Base-by-base conservation (phyloP, 2,888 invertebrate species). In the Oligia fasciuncula region DNA sequence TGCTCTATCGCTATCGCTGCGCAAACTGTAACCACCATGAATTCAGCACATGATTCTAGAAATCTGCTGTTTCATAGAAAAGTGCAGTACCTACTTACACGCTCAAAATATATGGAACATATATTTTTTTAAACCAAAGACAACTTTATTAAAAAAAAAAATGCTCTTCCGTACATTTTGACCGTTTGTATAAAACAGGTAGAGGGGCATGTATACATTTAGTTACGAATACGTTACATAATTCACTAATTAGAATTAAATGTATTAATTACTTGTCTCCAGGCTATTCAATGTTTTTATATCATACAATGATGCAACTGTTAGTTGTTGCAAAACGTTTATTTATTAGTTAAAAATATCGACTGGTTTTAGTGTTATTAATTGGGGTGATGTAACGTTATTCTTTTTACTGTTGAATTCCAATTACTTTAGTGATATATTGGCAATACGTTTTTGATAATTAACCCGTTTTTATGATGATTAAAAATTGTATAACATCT, bases 361-460 rank as follows among this genome's bases (percentile, higher is more conserved):
- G 19, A 80, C 76, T 73, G 67, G 75, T 78, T 84, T 51, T 62
- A 60, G 40, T 72, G 54, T 76, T 73, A 74, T 78, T 77, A 81
- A 84, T 74, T 66, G 66, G 68, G 43, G 29, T 84, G 78, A 87
- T 76, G 82, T 75, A 85, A 85, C 71, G 23, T 76, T 49, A 14
- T 49, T 49, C 13, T 23, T 78, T 77, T 43, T 60, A 51, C 49
- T 77, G 51, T 66, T 68, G 40, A 19, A 73, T 29, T 57, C 62
- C 69, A 80, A 81, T 85, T 85, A 83, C 73, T 79, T 78, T 63
- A 80, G 69, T 81, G 63, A 81, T 81, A 72, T 76, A 74, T 74
- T 72, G 49, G 67, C 67, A 78, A 75, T 79, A 79, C 13, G 68
- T n/a, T 71, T 67, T 43, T 51, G 43, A 79, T 63, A 2, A 49